Base-by-base conservation (phyloP, 2,888 invertebrate species). In the Hirtodrosophila trivittata region DNA sequence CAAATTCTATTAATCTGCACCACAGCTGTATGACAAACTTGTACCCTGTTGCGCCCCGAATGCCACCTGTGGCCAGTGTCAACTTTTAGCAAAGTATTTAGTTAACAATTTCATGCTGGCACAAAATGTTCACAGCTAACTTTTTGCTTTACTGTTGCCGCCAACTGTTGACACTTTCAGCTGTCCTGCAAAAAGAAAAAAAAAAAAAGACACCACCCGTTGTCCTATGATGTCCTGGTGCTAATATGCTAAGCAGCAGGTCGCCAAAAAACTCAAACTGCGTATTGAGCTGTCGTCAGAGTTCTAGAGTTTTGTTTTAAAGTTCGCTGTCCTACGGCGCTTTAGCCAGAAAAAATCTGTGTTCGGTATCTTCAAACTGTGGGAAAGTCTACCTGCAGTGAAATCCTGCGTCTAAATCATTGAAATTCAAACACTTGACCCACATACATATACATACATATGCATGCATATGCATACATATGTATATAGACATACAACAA, bases 171-270 rank as follows among this genome's bases (percentile, higher is more conserved):
- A 81, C 86, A 84, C 67, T 76, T 86, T 76, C 85, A 81, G 86
- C 81, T 81, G 81, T 65, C 56, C 68, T 52, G 51, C 10, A 35
- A 3, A 21, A 21, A n/a, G n/a, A n/a, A n/a, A n/a, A n/a, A n/a
- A n/a, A n/a, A n/a, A n/a, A n/a, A n/a, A 21, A 42, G 21, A 37
- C 59, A 63, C 62, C 66, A 12, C 72, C 76, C 59, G 66, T 52
- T 57, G 78, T 5, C 57, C 42, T 14, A 42, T 43, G 37, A 67
- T 58, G 62, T 80, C 68, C 84, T 68, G 69, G 80, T 81, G 81
- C 87, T 81, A 87, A 87, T 82, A 87, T 83, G 87, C 64, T 87
- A 66, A 82, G 30, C 81, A 81, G 87, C 87, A 83, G 86, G 81
- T 63, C 59, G 49, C 37, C 75, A 43, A 13, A 14, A 47, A 25